These are phyloP conservation scores for Cariama cristata DNA, from an alignment of 2,113 vertebrate genomes.

Conservation along the genomic window DNA sequence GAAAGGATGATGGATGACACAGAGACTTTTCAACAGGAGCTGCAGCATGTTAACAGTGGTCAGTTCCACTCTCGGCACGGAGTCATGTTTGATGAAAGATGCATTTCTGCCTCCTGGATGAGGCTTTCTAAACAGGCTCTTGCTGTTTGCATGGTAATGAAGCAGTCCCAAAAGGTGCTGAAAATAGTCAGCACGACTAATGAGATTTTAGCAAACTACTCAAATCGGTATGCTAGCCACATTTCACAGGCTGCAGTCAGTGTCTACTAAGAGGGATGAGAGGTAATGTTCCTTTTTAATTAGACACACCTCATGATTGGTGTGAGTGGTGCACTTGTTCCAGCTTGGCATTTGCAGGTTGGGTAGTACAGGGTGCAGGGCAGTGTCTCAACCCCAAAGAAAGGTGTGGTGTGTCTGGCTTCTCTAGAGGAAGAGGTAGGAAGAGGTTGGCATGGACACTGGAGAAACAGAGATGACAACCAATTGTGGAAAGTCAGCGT, in stretches of 20 bases:
- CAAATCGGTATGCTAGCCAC: not conserved
- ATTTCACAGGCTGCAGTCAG: not conserved
- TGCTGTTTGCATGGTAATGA: conserved; percentile 13
- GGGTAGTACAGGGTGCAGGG: not conserved
- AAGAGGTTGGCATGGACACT: fast-evolving
- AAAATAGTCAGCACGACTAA: conserved; percentile 6
- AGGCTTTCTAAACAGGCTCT: not conserved
- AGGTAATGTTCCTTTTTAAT: not conserved
- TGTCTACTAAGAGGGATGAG: not conserved
- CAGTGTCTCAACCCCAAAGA: not conserved
- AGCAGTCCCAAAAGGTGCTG: not conserved
- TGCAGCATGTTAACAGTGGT: not conserved
- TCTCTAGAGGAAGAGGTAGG: not conserved
- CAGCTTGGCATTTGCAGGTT: not conserved
- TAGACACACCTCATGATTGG: fast-evolving
- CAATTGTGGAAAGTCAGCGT: not conserved
- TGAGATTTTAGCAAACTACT: not conserved
- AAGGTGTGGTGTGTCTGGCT: not conserved
- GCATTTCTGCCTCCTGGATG: not conserved
- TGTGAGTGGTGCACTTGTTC: fast-evolving
- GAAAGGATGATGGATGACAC: not conserved
- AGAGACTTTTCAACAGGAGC: not conserved
- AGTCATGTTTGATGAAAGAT: not conserved
- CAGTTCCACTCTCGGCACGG: not conserved
- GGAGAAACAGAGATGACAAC: not conserved